phyloP scores from a whole-genome alignment of 2,797 vertebrate genomes.

The Alouatta caraya region DNA sequence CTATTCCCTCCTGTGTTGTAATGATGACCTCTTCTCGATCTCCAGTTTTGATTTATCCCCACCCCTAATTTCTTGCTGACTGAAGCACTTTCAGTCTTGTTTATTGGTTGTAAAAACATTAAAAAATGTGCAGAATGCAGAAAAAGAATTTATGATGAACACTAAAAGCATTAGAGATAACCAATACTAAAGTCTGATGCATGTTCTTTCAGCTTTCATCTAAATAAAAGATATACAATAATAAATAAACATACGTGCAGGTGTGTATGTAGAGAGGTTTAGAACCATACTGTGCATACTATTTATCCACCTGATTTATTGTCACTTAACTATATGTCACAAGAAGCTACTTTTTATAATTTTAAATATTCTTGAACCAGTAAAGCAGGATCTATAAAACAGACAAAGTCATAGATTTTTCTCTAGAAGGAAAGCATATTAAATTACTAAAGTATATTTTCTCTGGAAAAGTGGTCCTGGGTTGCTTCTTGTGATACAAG shows the following conservation, averaged over 20 bases:
- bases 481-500: neutral
- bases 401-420: neutral
- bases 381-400: neutral
- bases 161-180: neutral
- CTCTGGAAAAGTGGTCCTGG: neutral
- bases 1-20: neutral
- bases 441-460: neutral
- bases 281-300: neutral
- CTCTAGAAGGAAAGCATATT: neutral
- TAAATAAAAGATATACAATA: neutral
- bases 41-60: neutral
- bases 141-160: neutral
- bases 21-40: neutral
- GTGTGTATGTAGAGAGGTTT: neutral
- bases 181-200: neutral
- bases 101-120: neutral
- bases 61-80: neutral
- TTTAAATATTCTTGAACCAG: neutral
- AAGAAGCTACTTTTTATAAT: neutral
- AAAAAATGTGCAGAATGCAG: neutral
- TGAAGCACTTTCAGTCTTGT: neutral
- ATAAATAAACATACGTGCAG: neutral
- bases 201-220: neutral
- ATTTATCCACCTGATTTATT: neutral
- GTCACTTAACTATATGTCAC: neutral